Base-by-base conservation (phyloP, 2,797 vertebrate genomes). In the Falco concolor region DNA sequence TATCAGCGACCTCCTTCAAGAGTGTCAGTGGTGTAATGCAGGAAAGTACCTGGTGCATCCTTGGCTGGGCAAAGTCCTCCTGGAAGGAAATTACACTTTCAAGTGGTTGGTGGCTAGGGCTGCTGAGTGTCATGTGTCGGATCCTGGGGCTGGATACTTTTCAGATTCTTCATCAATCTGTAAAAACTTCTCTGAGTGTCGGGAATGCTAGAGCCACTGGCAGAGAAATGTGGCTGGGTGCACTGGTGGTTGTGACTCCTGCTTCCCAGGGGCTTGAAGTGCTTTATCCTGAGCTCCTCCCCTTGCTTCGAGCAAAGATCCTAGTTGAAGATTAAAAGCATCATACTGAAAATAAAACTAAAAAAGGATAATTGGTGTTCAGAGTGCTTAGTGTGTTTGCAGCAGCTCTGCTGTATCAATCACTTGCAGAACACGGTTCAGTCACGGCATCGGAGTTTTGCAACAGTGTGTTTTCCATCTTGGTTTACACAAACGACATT, bases 21-120 rank as follows among this genome's bases (percentile, higher is more conserved):
- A 6, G 16, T 76, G 80, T 53, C 52, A 38, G 54, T 57, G 28
- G 17, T 14, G 23, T 44, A 73, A n/a, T 34, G 22, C 54, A 70
- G 93, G 50, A 70, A 76, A 69, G 25, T 63, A 74, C 80, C 73
- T 86, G 47, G 13, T 86, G 70, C 73, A n/a, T 28, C 53, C 34
- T 44, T 50, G 68, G 18, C 76, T 54, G 93, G 81, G n/a, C 93
- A 93, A 95, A 95, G 94, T 96, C 88, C 90, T 93, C 60, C 72
- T 85, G 84, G 60, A 80, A 89, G 68, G 88, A 95, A 89, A 12
- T 64, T 9, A 28, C 8, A 5, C 61, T 84, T 74, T 60, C 50
- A 53, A 23, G 45, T 67, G 3, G 21, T 17, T 74, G 50, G 42
- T 53, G 50, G 64, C 49, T 60, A 36, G 44, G 54, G 20, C 40